Evolutionary conservation across 2,888 invertebrate genomes (phyloP).

Genomic region (Podabrus alpinus): DNA sequence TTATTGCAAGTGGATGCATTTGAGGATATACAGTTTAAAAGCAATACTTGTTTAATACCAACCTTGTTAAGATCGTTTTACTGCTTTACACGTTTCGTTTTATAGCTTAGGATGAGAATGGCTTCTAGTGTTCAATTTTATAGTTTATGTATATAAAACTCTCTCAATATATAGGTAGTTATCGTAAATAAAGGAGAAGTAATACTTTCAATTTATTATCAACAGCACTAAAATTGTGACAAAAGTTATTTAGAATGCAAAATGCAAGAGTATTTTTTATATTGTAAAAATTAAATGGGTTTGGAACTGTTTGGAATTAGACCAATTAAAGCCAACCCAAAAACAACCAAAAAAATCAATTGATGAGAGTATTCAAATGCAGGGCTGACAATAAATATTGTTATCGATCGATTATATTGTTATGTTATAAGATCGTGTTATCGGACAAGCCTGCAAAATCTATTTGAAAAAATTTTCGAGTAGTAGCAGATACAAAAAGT

Average conservation of each 20-base stretch:
- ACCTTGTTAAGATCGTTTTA: conserved; percentile 24
- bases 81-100: conserved; percentile 17
- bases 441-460: no score
- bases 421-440: no score
- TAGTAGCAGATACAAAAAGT: no score
- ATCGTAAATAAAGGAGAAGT: background rate
- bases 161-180: background rate
- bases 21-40: conserved; percentile 13
- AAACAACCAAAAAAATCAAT: no score
- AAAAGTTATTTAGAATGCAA: background rate
- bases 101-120: conserved; percentile 23
- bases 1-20: conserved; percentile 7
- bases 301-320: no score
- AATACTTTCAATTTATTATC: background rate
- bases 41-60: conserved; percentile 19
- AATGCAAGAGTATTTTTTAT: background rate
- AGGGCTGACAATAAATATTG: no score
- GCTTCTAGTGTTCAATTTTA: background rate
- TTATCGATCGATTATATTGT: no score
- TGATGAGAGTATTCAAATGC: no score
- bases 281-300: no score
- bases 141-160: background rate
- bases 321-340: no score
- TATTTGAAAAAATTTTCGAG: no score
- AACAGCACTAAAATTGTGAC: background rate